Evolutionary conservation across 2,797 vertebrate genomes (phyloP), one percentile per base, ranked within the genome.

Genomic region (Microchirus variegatus): DNA sequence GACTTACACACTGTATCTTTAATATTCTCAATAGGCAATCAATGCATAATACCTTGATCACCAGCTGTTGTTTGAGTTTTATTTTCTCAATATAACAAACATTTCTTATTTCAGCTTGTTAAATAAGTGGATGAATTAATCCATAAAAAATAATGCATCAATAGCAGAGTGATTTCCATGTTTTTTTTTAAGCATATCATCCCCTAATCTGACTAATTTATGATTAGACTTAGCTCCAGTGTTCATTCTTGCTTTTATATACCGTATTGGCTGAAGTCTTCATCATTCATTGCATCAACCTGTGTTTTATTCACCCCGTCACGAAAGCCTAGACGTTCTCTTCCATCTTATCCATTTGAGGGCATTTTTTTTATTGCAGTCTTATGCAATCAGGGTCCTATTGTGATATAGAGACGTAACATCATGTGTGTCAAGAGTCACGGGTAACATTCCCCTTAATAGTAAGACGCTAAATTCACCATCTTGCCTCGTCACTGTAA

Each of bases 281-380:
- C n/a, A n/a, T 52, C 31, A 26, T 42, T 37, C 31, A 0, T 52
- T 13, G 26, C 36, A 60, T 58, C 54, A 43, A 13, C 56, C 51
- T 13, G 56, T 43, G 19, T 9, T 43, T 17, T 63, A 16, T 70
- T 53, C 50, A 64, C 71, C 38, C n/a, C 53, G 49, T 64, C 38
- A 49, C 49, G 66, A 43, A 49, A 43, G 35, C 48, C 35, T 26
- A 43, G 59, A 57, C 53, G 43, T 69, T 58, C 62, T 50, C 44
- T 53, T 51, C 5, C 5, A 6, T 58, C 42, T 48, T 15, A 45
- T 67, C 53, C 17, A 26, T 26, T 26, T 26, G 26, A 52, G 43
- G 48, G 22, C 3, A 22, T 17, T 43, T 51, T n/a, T n/a, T n/a
- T 40, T 13, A 13, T 22, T 52, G 52, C 49, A 40, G 11, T 42